Evolutionary conservation across 92 coral and sea anemone genomes (phyloP), one percentile per base, ranked within the genome.

Genomic region (Siderastrea radians): DNA sequence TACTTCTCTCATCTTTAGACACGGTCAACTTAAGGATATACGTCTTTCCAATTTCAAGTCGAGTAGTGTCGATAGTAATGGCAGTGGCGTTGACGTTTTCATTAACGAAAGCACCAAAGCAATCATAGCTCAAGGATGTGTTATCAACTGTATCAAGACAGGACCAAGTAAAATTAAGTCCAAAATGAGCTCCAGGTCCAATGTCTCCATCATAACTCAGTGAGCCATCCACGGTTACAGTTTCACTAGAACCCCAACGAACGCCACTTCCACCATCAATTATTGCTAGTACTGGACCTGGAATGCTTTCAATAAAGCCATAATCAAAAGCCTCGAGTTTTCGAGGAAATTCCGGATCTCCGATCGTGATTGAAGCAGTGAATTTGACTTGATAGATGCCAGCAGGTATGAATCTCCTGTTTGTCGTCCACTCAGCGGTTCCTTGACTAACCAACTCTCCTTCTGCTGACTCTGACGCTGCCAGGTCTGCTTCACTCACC

Each of bases 201-300:
- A 90, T 60, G 60, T 89, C 95, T 0, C 49, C 12, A 48, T 92
- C 95, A 38, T 89, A 74, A 61, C 89, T 82, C 68, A 62, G 52
- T n/a, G 93, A 88, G 2, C 90, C 93, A 81, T 92, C 85, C 53
- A 89, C 69, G 1, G 84, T 80, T 2, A 84, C 68, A 67, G 50
- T 88, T 43, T 69, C 79, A 5, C 55, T 49, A 1, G 60, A 72
- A 48, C 62, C 73, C 72, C 83, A 76, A 1, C 66, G 81, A 68
- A 80, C 81, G 4, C 51, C 17, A 7, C 87, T 80, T 12, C 95
- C 94, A 2, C 92, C 94, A 47, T 92, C 84, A 70, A 92, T 79
- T 46, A 71, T 51, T 16, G 95, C 90, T 50, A 73, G 87, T 48
- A 92, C 54, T 5, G 90, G 83, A 53, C 90, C 80, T 4, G 70